phyloP scores from a whole-genome alignment of 2,888 invertebrate species.

The Eugnorisma glareosa region DNA sequence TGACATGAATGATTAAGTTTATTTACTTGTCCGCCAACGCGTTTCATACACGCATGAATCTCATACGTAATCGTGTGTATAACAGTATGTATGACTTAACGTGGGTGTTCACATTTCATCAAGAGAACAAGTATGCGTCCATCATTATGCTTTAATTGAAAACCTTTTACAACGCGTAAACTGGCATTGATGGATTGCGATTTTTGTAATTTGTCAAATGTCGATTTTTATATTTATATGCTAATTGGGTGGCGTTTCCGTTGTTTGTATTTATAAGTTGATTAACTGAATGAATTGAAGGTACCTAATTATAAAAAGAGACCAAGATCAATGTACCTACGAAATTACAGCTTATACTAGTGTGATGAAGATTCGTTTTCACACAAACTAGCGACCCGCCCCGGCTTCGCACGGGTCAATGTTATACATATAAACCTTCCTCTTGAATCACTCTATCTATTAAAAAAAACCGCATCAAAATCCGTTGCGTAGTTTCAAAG shows the following conservation, averaged over 20 bases:
- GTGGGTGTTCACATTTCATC: conserved; percentile 84
- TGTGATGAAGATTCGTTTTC: neutral
- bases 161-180: conserved; percentile 79
- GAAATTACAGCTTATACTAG: neutral
- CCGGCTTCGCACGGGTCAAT: too few species aligned
- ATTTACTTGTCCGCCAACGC: conserved; percentile 85
- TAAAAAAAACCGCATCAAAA: too few species aligned
- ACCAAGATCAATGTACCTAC: neutral
- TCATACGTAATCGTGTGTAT: conserved; percentile 52
- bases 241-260: conserved; percentile 27
- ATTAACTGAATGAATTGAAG: neutral
- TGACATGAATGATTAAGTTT: conserved; percentile 81
- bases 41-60: conserved; percentile 67
- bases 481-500: too few species aligned
- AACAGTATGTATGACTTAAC: conserved; percentile 68
- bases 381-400: too few species aligned
- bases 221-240: conserved; percentile 59
- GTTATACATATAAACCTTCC: too few species aligned
- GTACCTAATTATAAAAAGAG: too few species aligned
- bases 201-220: conserved; percentile 65
- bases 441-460: too few species aligned
- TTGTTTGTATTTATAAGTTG: conserved; percentile 9
- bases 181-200: conserved; percentile 82
- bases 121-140: conserved; percentile 82
- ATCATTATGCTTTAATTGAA: conserved; percentile 84